Evolutionary conservation across 1,140 invertebrate species (phyloP).

Genomic region (Ceratina japonica): DNA sequence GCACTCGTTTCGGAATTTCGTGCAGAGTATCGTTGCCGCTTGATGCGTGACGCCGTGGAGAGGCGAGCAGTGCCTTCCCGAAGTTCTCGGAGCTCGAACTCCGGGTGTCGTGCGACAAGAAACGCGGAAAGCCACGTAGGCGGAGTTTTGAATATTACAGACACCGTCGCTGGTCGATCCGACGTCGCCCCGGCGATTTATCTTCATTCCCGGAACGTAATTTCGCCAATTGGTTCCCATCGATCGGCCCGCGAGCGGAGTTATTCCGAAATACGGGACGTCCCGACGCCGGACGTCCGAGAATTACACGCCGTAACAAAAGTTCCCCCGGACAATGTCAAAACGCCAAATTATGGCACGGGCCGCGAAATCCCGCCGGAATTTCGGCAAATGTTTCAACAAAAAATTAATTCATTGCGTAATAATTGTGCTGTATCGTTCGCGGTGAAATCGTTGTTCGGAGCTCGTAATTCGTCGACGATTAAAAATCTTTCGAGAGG

Average conservation of each 20-base stretch:
- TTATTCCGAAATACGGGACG: conserved; percentile 26
- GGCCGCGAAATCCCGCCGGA: too few species aligned
- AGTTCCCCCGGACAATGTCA: conserved; percentile 38
- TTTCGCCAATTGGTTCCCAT: conserved; percentile 60
- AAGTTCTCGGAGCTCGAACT: background rate
- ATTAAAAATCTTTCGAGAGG: background rate
- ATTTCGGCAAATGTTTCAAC: too few species aligned
- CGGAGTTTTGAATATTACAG: conserved; percentile 11
- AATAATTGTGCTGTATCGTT: too few species aligned
- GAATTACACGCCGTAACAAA: background rate
- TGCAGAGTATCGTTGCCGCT: background rate
- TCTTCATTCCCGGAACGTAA: conserved; percentile 57
- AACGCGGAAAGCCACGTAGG: background rate
- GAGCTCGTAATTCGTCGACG: background rate
- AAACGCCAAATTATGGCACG: conserved; percentile 47
- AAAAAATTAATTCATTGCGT: too few species aligned
- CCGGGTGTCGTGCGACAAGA: background rate
- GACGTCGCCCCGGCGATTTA: conserved; percentile 41
- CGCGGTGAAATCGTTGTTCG: too few species aligned
- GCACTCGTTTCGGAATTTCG: conserved; percentile 18
- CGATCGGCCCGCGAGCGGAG: conserved; percentile 44
- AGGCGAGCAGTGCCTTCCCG: background rate
- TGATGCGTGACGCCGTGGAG: conserved; percentile 8
- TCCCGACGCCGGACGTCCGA: background rate
- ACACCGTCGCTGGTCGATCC: conserved; percentile 9